A percentile compares a stretch with the other conserved stretches of the same genome.
These are phyloP conservation scores for Ammodytes dubius DNA, from an alignment of 2,113 vertebrate genomes.

Conservation along the genomic window DNA sequence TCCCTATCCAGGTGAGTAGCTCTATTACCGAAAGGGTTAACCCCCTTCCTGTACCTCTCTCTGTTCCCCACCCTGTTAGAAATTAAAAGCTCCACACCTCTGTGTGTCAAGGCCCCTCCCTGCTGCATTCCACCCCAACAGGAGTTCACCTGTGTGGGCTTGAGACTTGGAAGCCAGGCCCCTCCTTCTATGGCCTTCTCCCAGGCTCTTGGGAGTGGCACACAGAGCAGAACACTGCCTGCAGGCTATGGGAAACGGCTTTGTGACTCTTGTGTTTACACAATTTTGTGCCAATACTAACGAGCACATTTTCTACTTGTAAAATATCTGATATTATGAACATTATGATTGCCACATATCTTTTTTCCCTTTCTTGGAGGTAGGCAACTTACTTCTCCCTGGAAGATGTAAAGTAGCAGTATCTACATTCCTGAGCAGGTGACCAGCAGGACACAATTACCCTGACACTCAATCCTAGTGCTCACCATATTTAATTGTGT, in stretches of 20 bases:
- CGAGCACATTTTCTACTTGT: slow-evolving; percentile 46
- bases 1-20: slow-evolving; percentile 71
- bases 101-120: slow-evolving; percentile 51
- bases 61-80: slow-evolving; percentile 57
- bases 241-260: slow-evolving; percentile 69
- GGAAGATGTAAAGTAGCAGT: not conserved
- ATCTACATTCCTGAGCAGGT: slow-evolving; percentile 47
- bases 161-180: slow-evolving; percentile 60
- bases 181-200: slow-evolving; percentile 64
- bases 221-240: slow-evolving; percentile 64
- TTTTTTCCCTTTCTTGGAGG: not conserved
- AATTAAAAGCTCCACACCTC: slow-evolving; percentile 70
- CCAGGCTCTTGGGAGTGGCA: slow-evolving; percentile 75
- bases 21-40: slow-evolving; percentile 54
- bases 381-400: not conserved
- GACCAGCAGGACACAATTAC: slow-evolving; percentile 11
- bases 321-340: slow-evolving; percentile 33
- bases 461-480: slow-evolving; percentile 36
- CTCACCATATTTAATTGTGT: slow-evolving; percentile 10
- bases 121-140: slow-evolving; percentile 72
- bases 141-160: slow-evolving; percentile 83
- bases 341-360: slow-evolving; percentile 19
- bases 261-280: slow-evolving; percentile 62
- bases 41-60: slow-evolving; percentile 69
- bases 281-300: slow-evolving; percentile 35